Percentiles rank a stretch among this genome's conserved stretches.
Conservation (phyloP, 2,797 vertebrate genomes). For the Sebastes itinus region DNA sequence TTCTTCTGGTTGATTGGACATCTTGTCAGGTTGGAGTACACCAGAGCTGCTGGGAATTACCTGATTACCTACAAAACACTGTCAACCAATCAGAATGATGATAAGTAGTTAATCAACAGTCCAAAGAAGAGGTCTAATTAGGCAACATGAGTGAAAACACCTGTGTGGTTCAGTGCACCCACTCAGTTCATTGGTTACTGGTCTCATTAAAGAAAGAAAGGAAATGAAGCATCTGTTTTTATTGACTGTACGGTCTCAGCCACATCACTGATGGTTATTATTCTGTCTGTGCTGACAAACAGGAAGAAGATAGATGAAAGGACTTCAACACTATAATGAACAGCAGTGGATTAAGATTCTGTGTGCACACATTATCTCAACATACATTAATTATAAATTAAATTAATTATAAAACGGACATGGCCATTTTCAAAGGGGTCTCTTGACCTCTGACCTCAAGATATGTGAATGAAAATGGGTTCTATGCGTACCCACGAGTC, state of each 20-base stretch:
- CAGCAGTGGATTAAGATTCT: neutral
- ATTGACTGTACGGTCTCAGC: neutral
- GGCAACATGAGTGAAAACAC: neutral
- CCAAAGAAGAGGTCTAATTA: neutral
- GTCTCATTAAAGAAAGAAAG: neutral
- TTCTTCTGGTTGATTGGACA: neutral
- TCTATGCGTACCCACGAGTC: accelerated
- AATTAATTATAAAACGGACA: neutral
- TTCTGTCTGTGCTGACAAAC: neutral
- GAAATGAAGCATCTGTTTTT: neutral
- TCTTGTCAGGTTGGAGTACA: neutral
- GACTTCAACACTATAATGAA: neutral
- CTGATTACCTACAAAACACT: neutral
- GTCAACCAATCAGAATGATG: neutral
- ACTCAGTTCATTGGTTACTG: neutral
- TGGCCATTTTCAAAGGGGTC: too few relatives aligned
- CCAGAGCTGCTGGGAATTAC: neutral
- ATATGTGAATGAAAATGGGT: too few relatives aligned
- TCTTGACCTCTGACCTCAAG: too few relatives aligned
- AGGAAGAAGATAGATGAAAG: neutral
- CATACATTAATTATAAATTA: neutral
- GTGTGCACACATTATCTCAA: neutral
- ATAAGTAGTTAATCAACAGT: neutral
- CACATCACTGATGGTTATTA: neutral
- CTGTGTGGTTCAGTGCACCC: neutral